These are phyloP conservation scores for Reticulitermes lucifugus DNA, from an alignment of 2,888 invertebrate genomes.

Conservation along the genomic window DNA sequence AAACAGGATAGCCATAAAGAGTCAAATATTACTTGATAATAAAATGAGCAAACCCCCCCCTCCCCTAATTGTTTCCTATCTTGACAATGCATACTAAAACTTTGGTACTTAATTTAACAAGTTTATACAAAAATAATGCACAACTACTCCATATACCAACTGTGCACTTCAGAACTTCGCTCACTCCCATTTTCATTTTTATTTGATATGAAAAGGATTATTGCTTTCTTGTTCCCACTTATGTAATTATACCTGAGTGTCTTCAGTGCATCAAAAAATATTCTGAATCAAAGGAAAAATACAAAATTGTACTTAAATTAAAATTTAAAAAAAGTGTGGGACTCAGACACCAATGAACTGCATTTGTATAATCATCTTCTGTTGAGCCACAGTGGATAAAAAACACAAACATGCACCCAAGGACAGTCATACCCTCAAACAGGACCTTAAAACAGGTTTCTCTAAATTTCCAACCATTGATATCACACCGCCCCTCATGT, in stretches of 20 bases:
- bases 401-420: background rate
- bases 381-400: background rate
- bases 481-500: slow-evolving; percentile 10
- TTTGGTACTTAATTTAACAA: background rate
- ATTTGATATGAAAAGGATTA: slow-evolving; percentile 6
- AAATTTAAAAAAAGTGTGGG: no score
- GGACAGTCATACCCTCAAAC: slow-evolving; percentile 6
- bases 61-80: background rate
- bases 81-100: background rate
- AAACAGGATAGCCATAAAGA: background rate
- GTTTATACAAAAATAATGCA: background rate
- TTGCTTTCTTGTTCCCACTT: background rate
- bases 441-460: background rate
- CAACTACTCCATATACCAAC: background rate
- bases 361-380: background rate
- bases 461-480: background rate
- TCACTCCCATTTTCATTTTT: background rate
- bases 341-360: background rate
- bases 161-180: background rate
- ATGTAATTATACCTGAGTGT: background rate
- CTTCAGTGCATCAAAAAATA: background rate
- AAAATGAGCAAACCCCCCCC: no score
- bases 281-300: background rate
- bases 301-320: no score
- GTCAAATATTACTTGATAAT: no score